A percentile compares a stretch with the other conserved stretches of the same genome.
Conservation (phyloP, 2,797 vertebrate species). For the Hozukius guyotensis region DNA sequence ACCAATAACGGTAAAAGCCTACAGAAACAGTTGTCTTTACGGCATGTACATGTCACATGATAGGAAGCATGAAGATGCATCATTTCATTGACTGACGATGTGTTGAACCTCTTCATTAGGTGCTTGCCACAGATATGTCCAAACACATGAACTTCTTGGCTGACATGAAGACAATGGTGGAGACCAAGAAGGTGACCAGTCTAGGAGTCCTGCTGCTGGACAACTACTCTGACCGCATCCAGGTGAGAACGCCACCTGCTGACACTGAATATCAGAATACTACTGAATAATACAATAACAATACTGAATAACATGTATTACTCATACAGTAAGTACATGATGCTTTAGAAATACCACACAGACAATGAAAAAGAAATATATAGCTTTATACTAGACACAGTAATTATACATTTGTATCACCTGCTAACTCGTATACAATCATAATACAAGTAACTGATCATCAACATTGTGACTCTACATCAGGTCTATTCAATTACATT, state of each 20-base stretch:
- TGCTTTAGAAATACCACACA: neutral
- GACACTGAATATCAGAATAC: neutral
- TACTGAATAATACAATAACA: neutral
- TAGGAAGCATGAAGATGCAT: neutral
- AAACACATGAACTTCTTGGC: slow-evolving; percentile 96
- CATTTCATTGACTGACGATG: neutral
- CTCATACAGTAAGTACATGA: neutral
- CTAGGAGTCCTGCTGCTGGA: slow-evolving; percentile 92
- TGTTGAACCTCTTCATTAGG: slow-evolving; percentile 73
- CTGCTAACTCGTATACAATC: neutral
- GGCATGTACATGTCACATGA: neutral
- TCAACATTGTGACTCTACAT: neutral
- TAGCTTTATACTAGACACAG: neutral
- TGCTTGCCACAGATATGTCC: slow-evolving; percentile 95
- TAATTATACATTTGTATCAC: neutral
- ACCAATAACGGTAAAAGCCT: neutral
- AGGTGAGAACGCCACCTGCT: slow-evolving; percentile 78
- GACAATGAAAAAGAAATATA: neutral
- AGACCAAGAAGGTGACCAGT: slow-evolving; percentile 96
- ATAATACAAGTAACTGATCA: neutral
- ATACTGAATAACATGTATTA: neutral
- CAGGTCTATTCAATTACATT: too few species aligned
- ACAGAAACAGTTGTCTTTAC: neutral
- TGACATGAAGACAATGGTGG: slow-evolving; percentile 96
- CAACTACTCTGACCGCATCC: slow-evolving; percentile 95